These are phyloP conservation scores for Echiichthys vipera DNA, from an alignment of 2,797 vertebrate genomes.

Conservation along the genomic window DNA sequence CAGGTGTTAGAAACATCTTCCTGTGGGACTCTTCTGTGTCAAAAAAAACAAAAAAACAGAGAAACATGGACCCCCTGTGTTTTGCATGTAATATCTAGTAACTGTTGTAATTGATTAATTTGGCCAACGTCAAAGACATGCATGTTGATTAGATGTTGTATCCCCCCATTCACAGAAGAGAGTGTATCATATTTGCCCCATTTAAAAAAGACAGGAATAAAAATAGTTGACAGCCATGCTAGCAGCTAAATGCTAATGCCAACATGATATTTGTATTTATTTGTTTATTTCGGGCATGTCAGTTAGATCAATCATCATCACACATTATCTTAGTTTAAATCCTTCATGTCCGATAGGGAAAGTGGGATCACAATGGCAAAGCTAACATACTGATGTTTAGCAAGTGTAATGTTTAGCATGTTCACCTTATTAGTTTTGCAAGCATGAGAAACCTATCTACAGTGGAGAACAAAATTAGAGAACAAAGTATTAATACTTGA, in stretches of 20 bases:
- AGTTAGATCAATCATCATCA: no score
- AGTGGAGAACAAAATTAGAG: no score
- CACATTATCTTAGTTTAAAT: no score
- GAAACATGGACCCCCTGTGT: neutral
- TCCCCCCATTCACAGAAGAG: neutral
- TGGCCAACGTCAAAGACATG: neutral
- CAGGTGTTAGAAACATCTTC: constrained; percentile 23
- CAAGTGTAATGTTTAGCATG: no score
- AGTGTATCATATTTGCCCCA: neutral
- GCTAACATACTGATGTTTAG: neutral
- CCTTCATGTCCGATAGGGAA: no score
- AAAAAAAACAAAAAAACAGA: constrained; percentile 10
- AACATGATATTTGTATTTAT: no score
- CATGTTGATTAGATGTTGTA: neutral
- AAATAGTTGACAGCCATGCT: no score
- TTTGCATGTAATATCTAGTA: neutral
- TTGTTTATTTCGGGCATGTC: no score
- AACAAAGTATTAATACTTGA: no score
- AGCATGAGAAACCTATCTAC: no score
- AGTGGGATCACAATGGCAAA: neutral
- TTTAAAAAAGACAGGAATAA: neutral
- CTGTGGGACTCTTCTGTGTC: neutral
- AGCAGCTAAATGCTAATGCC: neutral
- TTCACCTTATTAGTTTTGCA: no score
- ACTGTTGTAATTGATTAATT: neutral